A percentile compares a stretch with the other conserved stretches of the same genome.
These are phyloP conservation scores for Benitochromis conjunctus DNA, from an alignment of 2,113 vertebrate genomes.

Conservation along the genomic window DNA sequence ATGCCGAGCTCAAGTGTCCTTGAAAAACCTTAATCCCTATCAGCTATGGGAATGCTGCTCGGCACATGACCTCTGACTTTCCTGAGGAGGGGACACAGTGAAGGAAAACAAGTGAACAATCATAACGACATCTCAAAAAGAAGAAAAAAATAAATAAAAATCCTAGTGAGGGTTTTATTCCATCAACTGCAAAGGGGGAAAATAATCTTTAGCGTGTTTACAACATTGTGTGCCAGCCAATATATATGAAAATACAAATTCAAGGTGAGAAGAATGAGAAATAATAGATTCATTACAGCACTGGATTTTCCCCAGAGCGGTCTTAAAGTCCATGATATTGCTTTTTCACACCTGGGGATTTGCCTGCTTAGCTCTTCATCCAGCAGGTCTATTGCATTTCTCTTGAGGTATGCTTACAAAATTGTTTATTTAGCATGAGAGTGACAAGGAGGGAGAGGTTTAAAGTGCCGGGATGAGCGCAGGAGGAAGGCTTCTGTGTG, in stretches of 20 bases:
- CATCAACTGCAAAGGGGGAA: background rate
- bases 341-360: conserved; percentile 41
- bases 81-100: background rate
- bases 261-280: background rate
- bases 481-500: background rate
- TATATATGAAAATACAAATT: background rate
- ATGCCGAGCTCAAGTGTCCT: background rate
- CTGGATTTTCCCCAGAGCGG: background rate
- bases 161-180: background rate
- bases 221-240: background rate
- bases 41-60: background rate
- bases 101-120: background rate
- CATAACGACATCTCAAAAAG: background rate
- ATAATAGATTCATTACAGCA: background rate
- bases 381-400: background rate
- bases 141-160: background rate
- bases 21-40: background rate
- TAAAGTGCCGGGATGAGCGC: background rate
- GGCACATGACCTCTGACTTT: conserved; percentile 4
- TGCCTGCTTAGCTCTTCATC: conserved; percentile 9
- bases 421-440: conserved; percentile 21
- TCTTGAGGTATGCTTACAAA: background rate
- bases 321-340: conserved; percentile 11
- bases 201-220: background rate
- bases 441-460: background rate